A percentile compares a stretch with the other conserved stretches of the same genome.
Conservation (phyloP, 1,140 invertebrate species). For the Lasaia peninsularis region DNA sequence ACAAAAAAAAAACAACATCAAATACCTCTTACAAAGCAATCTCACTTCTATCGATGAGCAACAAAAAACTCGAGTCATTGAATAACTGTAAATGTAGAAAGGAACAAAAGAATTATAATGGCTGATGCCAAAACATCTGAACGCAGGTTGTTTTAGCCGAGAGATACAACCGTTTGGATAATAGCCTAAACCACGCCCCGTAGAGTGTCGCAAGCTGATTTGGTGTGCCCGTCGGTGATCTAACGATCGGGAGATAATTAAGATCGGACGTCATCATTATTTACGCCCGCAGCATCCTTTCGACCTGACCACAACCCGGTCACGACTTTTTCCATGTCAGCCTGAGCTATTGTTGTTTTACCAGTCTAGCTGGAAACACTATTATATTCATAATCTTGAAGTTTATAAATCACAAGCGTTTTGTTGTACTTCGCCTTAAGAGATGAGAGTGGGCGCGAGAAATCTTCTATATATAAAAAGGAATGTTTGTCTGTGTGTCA, state of each 20-base stretch:
- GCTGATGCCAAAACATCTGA: constrained; percentile 61
- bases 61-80: constrained; percentile 47
- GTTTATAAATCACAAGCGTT: background rate
- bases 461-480: too few species aligned
- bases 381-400: constrained; percentile 10
- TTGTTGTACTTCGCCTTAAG: background rate
- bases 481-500: too few species aligned
- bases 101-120: constrained; percentile 70
- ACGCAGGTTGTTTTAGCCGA: constrained; percentile 65
- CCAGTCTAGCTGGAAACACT: constrained; percentile 9
- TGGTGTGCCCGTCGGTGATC: constrained; percentile 67
- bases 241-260: constrained; percentile 74
- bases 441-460: background rate
- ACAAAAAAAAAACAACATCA: background rate
- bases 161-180: constrained; percentile 56
- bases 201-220: constrained; percentile 64
- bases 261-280: constrained; percentile 71
- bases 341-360: constrained; percentile 64
- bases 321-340: constrained; percentile 71
- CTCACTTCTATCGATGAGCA: background rate
- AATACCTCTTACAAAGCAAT: constrained; percentile 1
- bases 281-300: constrained; percentile 67
- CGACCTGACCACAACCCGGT: constrained; percentile 56
- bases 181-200: constrained; percentile 41
- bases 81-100: constrained; percentile 39